These are phyloP conservation scores for Siphlonurus alternatus DNA, from an alignment of 2,888 invertebrate genomes.

Conservation along the genomic window DNA sequence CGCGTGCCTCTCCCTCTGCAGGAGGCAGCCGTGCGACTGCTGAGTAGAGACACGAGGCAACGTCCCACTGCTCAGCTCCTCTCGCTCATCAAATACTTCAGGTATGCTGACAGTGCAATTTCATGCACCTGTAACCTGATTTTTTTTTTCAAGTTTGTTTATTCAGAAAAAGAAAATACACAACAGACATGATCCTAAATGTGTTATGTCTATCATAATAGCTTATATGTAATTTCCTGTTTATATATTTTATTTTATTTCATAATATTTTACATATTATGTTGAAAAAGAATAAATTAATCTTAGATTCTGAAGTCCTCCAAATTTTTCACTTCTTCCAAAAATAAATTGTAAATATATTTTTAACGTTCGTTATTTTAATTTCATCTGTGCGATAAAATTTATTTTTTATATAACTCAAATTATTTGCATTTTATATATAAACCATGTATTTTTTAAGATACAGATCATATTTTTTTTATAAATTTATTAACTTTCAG, in stretches of 20 bases:
- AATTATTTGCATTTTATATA: too few relatives aligned
- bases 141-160: too few relatives aligned
- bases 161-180: too few relatives aligned
- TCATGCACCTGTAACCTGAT: not conserved
- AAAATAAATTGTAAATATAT: conserved; percentile 10
- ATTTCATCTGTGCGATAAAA: too few relatives aligned
- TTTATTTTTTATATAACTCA: too few relatives aligned
- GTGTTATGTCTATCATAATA: too few relatives aligned
- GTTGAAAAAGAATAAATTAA: not conserved
- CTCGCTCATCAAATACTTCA: conserved; percentile 77
- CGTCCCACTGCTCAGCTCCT: conserved; percentile 84
- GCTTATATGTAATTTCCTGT: not conserved
- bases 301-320: too few relatives aligned
- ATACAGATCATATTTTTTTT: too few relatives aligned
- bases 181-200: too few relatives aligned
- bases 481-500: too few relatives aligned
- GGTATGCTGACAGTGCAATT: conserved; percentile 36
- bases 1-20: conserved; percentile 69
- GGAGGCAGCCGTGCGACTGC: conserved; percentile 65
- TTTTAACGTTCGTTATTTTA: too few relatives aligned
- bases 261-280: not conserved
- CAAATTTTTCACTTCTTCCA: not conserved
- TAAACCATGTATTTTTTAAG: too few relatives aligned
- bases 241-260: not conserved
- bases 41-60: conserved; percentile 66